A percentile compares a stretch with the other conserved stretches of the same genome.
Evolutionary conservation across 2,113 vertebrate species (phyloP).

Genomic region (Semnornis frantzii): DNA sequence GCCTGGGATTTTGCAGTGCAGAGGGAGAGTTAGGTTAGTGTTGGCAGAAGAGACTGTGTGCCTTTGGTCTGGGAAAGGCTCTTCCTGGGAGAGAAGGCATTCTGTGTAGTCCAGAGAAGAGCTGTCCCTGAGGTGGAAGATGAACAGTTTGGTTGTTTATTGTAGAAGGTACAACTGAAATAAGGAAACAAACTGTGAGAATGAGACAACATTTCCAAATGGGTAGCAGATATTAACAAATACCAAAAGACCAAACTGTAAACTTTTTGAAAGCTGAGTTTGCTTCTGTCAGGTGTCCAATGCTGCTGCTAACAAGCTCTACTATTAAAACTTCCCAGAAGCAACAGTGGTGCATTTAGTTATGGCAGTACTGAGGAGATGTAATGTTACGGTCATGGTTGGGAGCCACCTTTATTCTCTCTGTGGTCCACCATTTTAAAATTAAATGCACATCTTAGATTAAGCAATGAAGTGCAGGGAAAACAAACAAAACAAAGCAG

Average conservation of each 20-base stretch:
- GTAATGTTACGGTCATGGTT: neutral
- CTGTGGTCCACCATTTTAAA: neutral
- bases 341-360: neutral
- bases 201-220: neutral
- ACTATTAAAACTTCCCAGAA: neutral
- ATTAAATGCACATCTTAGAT: neutral
- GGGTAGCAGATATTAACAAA: neutral
- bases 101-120: neutral
- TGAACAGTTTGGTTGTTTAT: neutral
- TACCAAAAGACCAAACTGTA: neutral
- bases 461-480: neutral
- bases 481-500: slow-evolving; percentile 7
- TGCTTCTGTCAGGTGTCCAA: neutral
- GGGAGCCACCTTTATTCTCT: neutral
- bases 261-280: neutral
- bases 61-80: neutral
- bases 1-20: neutral
- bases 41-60: neutral
- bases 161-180: neutral
- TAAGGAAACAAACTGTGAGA: neutral
- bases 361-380: neutral
- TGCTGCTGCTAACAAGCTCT: neutral
- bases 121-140: neutral
- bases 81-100: neutral
- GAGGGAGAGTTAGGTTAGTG: neutral